These are phyloP conservation scores for Acromyrmex heyeri DNA, from an alignment of 1,140 invertebrate genomes.

Conservation along the genomic window DNA sequence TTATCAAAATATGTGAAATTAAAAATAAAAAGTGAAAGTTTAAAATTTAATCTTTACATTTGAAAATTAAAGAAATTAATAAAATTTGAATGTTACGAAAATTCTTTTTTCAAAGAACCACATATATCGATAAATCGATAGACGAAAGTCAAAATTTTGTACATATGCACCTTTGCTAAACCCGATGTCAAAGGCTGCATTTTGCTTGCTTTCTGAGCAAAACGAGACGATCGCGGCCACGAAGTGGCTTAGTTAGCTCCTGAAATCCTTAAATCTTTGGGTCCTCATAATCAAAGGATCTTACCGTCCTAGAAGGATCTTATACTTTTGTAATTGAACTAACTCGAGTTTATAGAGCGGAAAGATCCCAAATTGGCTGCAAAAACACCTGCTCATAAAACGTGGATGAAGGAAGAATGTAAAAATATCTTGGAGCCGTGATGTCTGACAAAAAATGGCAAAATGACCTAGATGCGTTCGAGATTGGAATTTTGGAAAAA, in stretches of 20 bases:
- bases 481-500: slow-evolving; percentile 25
- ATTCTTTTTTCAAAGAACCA: slow-evolving; percentile 10
- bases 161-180: slow-evolving; percentile 68
- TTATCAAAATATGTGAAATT: background rate
- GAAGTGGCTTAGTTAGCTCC: slow-evolving; percentile 54
- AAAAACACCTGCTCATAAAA: slow-evolving; percentile 38
- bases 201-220: slow-evolving; percentile 61
- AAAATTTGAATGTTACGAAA: slow-evolving; percentile 17
- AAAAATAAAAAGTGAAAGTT: background rate
- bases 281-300: slow-evolving; percentile 59
- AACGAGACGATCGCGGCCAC: slow-evolving; percentile 50
- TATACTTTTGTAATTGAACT: slow-evolving; percentile 58
- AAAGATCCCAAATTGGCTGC: slow-evolving; percentile 49
- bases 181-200: slow-evolving; percentile 44
- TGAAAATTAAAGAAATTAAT: slow-evolving; percentile 11
- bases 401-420: slow-evolving; percentile 24
- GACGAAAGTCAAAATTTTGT: slow-evolving; percentile 67
- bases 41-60: background rate
- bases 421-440: slow-evolving; percentile 37
- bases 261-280: slow-evolving; percentile 48
- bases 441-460: slow-evolving; percentile 35
- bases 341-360: slow-evolving; percentile 17
- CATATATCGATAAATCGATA: slow-evolving; percentile 3
- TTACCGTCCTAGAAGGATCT: slow-evolving; percentile 61
- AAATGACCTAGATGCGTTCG: slow-evolving; percentile 13